Conservation (phyloP, 1,140 invertebrate genomes). For the Papilio dardanus region DNA sequence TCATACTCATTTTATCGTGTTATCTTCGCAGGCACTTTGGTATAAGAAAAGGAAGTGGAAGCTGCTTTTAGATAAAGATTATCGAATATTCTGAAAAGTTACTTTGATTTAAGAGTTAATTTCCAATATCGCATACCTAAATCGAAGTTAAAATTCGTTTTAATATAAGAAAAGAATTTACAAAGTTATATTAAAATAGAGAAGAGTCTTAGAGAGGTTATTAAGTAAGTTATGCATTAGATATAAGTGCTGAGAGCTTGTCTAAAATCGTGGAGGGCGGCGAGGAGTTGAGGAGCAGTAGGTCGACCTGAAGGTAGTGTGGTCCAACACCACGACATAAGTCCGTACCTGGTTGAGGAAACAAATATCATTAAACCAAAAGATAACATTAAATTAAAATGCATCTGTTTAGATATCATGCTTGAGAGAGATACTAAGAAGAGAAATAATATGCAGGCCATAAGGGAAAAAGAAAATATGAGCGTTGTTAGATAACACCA, state of each 20-base stretch:
- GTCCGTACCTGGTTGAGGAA: conserved; percentile 87
- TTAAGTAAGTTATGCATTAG: conserved; percentile 59
- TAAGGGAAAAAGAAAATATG: too few species aligned
- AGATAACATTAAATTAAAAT: not conserved
- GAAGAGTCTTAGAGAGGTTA: not conserved
- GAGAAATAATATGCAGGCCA: too few species aligned
- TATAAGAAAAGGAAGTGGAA: conserved; percentile 36
- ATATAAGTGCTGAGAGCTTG: conserved; percentile 91
- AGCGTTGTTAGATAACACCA: too few species aligned
- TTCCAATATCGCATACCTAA: conserved; percentile 13
- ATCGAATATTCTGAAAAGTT: not conserved
- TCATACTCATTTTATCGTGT: conserved; percentile 18
- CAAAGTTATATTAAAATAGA: conserved; percentile 18
- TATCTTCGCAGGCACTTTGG: conserved; percentile 36
- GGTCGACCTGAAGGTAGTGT: conserved; percentile 90
- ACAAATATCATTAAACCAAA: conserved; percentile 23
- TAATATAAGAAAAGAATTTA: not conserved
- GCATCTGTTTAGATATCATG: too few species aligned
- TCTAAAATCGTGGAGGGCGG: conserved; percentile 94
- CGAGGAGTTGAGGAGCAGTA: conserved; percentile 91
- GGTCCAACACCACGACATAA: conserved; percentile 97
- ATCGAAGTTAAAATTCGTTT: conserved; percentile 1
- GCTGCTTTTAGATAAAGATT: conserved; percentile 22
- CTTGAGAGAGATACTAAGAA: too few species aligned
- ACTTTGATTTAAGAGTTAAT: not conserved